A percentile compares a stretch with the other conserved stretches of the same genome.
Conservation (phyloP, 1,140 invertebrate species). For the Schmidtea mediterranea region DNA sequence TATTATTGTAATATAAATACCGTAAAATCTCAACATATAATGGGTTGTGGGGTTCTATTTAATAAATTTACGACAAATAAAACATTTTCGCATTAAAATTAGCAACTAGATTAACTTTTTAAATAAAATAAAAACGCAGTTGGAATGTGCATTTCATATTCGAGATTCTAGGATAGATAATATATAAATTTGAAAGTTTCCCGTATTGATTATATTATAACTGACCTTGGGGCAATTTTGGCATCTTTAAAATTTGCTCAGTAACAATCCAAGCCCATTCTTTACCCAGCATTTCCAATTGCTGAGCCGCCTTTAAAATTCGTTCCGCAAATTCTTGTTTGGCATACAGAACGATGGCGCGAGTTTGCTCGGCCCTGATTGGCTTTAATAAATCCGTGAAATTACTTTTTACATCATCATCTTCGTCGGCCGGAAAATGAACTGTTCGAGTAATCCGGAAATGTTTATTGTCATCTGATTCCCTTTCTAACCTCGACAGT, state of each 20-base stretch:
- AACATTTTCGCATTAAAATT: no score
- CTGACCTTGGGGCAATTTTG: no score
- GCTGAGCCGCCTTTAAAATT: neutral
- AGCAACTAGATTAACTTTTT: no score
- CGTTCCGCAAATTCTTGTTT: neutral
- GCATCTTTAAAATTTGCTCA: neutral
- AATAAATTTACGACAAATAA: no score
- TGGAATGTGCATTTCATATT: no score
- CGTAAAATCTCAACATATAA: no score
- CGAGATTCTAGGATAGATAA: no score
- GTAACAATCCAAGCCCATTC: constrained; percentile 1
- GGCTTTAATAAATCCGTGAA: neutral
- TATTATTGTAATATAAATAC: no score
- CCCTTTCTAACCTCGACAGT: constrained; percentile 51
- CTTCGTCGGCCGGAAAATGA: neutral
- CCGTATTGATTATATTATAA: no score
- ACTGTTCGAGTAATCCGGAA: neutral
- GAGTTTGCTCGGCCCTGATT: neutral
- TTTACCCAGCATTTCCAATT: neutral
- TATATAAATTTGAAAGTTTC: no score
- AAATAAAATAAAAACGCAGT: no score
- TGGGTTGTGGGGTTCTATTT: no score
- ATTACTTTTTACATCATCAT: neutral
- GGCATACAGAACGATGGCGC: constrained; percentile 3
- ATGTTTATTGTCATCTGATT: constrained; percentile 12